phyloP scores from a whole-genome alignment of 2,113 vertebrate genomes.

The Phalacrocorax carbo region DNA sequence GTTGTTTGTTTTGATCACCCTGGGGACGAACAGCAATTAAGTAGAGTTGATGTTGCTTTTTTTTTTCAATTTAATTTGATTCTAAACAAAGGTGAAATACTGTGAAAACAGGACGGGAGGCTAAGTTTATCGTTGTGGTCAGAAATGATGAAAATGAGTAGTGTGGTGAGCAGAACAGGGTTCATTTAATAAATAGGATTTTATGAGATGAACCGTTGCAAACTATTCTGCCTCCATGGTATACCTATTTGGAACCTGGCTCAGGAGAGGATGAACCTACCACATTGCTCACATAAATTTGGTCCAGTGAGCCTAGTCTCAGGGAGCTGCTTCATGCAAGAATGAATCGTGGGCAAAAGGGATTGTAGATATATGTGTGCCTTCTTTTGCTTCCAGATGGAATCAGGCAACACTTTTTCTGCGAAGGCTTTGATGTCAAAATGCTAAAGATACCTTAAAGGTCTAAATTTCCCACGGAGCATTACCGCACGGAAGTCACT shows the following conservation, averaged over 20 bases:
- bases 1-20: neutral
- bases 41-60: neutral
- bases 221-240: neutral
- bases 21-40: neutral
- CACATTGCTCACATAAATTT: accelerated
- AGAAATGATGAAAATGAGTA: neutral
- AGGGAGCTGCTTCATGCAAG: neutral
- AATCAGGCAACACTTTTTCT: neutral
- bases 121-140: neutral
- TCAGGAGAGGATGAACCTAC: neutral
- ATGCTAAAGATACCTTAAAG: neutral
- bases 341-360: neutral
- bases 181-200: neutral
- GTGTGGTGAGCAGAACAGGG: neutral
- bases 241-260: neutral
- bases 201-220: neutral
- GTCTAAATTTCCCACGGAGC: neutral
- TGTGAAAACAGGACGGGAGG: neutral
- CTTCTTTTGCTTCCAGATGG: neutral
- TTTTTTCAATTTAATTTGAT: neutral
- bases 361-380: neutral
- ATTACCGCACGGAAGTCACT: neutral
- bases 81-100: neutral
- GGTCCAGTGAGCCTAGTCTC: neutral
- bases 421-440: neutral